Evolutionary conservation across 1,140 invertebrate species (phyloP).

Genomic region (Anoplolepis gracilipes): DNA sequence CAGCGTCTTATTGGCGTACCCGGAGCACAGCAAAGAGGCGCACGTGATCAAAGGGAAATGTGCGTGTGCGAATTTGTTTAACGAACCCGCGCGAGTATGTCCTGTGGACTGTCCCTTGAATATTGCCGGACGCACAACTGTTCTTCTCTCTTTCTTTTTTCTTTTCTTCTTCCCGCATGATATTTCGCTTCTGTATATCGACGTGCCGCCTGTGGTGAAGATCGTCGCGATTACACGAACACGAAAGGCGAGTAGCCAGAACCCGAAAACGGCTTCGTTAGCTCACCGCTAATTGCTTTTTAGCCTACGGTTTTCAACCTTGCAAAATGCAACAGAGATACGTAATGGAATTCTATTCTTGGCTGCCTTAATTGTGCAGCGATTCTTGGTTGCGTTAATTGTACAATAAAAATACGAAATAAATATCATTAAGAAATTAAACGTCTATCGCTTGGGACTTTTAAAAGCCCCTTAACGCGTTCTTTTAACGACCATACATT

Average conservation of each 20-base stretch:
- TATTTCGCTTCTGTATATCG: conserved; percentile 1
- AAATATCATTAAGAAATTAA: conserved; percentile 37
- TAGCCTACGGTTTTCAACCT: no score
- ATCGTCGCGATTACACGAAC: conserved; percentile 35
- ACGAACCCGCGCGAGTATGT: conserved; percentile 67
- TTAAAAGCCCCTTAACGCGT: conserved; percentile 15
- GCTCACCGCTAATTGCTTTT: conserved; percentile 25
- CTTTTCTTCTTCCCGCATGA: neutral
- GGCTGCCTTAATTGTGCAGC: neutral
- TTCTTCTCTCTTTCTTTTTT: neutral
- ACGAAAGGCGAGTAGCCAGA: conserved; percentile 5
- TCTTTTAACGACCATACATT: neutral
- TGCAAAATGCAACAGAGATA: neutral
- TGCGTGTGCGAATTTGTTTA: conserved; percentile 77
- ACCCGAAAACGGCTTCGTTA: conserved; percentile 43
- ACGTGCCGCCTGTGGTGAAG: neutral
- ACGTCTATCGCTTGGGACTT: conserved; percentile 2
- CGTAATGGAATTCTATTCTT: neutral
- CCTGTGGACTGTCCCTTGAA: neutral
- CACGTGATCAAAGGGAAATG: conserved; percentile 80
- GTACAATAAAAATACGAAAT: neutral
- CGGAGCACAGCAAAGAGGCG: conserved; percentile 70
- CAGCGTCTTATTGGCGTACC: conserved; percentile 81
- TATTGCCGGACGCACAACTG: neutral
- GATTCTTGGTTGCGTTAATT: neutral